These are phyloP conservation scores for Acrocephalus kingi DNA, from an alignment of 2,113 vertebrate genomes.

Conservation along the genomic window DNA sequence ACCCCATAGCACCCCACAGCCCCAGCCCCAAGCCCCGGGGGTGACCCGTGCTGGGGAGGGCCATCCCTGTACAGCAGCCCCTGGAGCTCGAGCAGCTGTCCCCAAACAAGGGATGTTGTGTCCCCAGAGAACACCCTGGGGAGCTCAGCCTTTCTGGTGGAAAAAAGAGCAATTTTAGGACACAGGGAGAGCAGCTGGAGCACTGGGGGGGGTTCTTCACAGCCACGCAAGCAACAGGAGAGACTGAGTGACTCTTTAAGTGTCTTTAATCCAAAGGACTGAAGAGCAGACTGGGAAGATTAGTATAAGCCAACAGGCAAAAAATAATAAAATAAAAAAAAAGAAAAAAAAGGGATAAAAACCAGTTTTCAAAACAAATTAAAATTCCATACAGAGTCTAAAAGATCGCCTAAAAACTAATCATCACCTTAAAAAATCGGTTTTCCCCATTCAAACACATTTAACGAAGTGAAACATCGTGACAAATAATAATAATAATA, in stretches of 20 bases:
- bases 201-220: fast-evolving
- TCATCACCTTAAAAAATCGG: slow-evolving; percentile 32
- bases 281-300: slow-evolving; percentile 77
- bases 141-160: not conserved
- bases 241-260: slow-evolving; percentile 14
- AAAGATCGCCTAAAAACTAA: slow-evolving; percentile 64
- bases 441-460: slow-evolving; percentile 42
- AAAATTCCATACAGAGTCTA: slow-evolving; percentile 56
- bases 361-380: slow-evolving; percentile 20
- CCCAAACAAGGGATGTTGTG: not conserved
- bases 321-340: not conserved
- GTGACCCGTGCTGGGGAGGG: fast-evolving
- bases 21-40: not conserved
- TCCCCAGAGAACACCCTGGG: fast-evolving
- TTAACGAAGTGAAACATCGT: slow-evolving; percentile 47
- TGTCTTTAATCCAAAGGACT: slow-evolving; percentile 84
- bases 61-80: not conserved
- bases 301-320: slow-evolving; percentile 77
- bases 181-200: not conserved
- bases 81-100: fast-evolving
- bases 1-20: fast-evolving
- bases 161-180: not conserved
- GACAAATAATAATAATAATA: slow-evolving; percentile 41
- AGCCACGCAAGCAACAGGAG: slow-evolving; percentile 9
- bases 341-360: not conserved